These are phyloP conservation scores for Apteryx owenii DNA, from an alignment of 2,113 vertebrate species.

Conservation along the genomic window DNA sequence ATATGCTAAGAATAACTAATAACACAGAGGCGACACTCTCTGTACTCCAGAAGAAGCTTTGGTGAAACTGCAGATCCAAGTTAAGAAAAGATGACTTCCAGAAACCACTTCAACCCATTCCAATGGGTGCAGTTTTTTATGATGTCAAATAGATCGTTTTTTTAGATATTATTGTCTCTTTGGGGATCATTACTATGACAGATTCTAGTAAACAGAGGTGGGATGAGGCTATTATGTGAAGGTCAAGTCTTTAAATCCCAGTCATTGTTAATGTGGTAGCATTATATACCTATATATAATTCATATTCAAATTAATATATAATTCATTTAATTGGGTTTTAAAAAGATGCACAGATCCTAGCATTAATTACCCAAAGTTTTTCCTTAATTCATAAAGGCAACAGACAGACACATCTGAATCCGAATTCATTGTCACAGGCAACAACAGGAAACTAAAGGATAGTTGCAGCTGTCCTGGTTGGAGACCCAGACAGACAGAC, in stretches of 20 bases:
- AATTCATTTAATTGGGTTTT: background rate
- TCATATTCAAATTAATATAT: too few species aligned
- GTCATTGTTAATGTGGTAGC: background rate
- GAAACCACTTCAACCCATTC: background rate
- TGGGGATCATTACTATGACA: background rate
- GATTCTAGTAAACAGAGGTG: background rate
- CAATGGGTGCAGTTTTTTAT: rapidly evolving
- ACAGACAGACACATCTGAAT: background rate
- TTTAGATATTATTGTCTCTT: background rate
- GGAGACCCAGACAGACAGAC: background rate
- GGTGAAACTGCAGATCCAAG: background rate
- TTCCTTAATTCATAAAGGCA: background rate
- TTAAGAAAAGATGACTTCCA: background rate
- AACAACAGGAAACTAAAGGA: background rate
- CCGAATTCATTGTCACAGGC: background rate
- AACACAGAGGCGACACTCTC: background rate
- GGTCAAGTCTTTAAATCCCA: background rate
- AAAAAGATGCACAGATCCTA: background rate
- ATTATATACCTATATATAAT: background rate
- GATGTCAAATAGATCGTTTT: background rate
- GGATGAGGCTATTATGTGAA: background rate
- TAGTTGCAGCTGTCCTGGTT: background rate
- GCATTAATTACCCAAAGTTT: background rate
- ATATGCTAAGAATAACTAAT: background rate
- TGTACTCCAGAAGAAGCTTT: background rate